Evolutionary conservation across 1,140 invertebrate species (phyloP).

Genomic region (Panagrolaimus sp.): DNA sequence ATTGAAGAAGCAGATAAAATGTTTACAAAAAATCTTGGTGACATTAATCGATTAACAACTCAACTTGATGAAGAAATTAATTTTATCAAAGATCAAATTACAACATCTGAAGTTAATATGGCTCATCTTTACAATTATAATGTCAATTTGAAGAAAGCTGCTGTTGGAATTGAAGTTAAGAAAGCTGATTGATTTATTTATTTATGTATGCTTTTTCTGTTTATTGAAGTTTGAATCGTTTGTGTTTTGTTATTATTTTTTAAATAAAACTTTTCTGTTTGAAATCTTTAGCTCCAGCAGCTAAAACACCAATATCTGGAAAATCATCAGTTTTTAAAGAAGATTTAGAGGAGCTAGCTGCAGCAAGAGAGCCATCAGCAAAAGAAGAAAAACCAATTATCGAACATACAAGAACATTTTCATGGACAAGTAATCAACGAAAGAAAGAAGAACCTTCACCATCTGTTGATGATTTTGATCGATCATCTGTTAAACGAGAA

Average conservation of each 20-base stretch:
- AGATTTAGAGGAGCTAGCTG: not conserved
- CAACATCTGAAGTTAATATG: conserved; percentile 89
- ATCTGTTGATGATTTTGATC: conserved; percentile 2
- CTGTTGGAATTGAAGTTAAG: no score
- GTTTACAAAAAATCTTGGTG: conserved; percentile 16
- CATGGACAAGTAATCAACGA: not conserved
- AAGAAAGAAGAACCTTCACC: not conserved
- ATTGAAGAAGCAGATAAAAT: conserved; percentile 23
- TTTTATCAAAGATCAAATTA: conserved; percentile 87
- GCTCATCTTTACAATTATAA: conserved; percentile 54
- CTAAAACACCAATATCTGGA: no score
- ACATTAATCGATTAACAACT: conserved; percentile 59
- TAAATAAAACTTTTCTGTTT: no score
- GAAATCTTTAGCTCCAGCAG: no score
- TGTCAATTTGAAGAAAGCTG: conserved; percentile 27
- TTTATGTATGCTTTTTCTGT: no score
- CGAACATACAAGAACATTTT: conserved; percentile 7
- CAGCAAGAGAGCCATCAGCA: not conserved
- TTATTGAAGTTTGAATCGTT: no score
- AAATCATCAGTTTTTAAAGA: no score
- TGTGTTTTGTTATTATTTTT: no score
- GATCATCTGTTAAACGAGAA: not conserved
- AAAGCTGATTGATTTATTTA: no score
- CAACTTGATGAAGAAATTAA: conserved; percentile 84
- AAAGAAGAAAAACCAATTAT: not conserved